Percentiles rank a stretch among this genome's conserved stretches.
Evolutionary conservation across 2,797 vertebrate species (phyloP).

Genomic region (Sebastes matsubarae): DNA sequence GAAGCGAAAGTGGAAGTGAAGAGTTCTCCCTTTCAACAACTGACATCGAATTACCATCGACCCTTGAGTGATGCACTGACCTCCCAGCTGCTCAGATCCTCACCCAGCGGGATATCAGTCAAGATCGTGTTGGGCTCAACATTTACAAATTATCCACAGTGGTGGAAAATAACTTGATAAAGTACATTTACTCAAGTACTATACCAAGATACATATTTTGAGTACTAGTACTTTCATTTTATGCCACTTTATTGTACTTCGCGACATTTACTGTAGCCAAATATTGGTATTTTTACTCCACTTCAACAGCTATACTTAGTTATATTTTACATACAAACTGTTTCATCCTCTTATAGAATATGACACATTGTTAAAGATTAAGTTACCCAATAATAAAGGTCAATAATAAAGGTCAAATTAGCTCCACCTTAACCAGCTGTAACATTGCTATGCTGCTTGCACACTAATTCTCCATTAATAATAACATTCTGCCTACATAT

Average conservation of each 20-base stretch:
- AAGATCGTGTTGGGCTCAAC: slow-evolving; percentile 16
- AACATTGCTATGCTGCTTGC: background rate
- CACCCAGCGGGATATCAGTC: slow-evolving; percentile 19
- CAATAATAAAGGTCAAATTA: background rate
- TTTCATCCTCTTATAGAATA: background rate
- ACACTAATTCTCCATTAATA: background rate
- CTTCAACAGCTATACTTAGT: background rate
- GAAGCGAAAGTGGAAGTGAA: slow-evolving; percentile 55
- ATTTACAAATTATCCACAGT: slow-evolving; percentile 12
- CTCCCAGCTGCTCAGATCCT: slow-evolving; percentile 34
- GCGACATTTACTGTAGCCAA: background rate
- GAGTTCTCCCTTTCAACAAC: slow-evolving; percentile 59
- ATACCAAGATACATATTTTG: background rate
- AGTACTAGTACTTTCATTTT: background rate
- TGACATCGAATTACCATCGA: slow-evolving; percentile 67
- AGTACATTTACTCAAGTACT: background rate
- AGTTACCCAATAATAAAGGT: background rate
- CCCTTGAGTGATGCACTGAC: slow-evolving; percentile 54
- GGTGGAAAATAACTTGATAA: background rate
- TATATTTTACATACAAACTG: background rate
- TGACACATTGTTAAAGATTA: background rate
- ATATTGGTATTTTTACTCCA: background rate
- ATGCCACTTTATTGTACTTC: background rate
- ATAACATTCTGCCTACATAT: background rate
- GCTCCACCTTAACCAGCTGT: background rate